Evolutionary conservation across 2,888 invertebrate genomes (phyloP).

Genomic region (Cheilosia scutellata): DNA sequence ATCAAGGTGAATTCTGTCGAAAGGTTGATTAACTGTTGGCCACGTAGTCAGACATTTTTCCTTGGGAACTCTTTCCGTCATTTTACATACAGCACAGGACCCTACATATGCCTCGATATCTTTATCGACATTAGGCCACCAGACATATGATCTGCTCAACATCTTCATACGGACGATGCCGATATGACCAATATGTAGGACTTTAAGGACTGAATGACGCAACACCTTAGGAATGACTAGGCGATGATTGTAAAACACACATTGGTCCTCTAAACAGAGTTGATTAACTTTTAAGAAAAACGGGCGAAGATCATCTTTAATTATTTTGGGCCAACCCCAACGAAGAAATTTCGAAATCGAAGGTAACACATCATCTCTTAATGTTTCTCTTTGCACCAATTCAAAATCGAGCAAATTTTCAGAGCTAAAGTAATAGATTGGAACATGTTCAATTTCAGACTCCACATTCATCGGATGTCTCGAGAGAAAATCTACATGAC

Average conservation of each 20-base stretch:
- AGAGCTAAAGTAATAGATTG: neutral
- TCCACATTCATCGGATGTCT: conserved; percentile 28
- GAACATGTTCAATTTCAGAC: conserved; percentile 8
- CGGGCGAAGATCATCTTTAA: conserved; percentile 3
- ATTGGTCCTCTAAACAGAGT: conserved; percentile 13
- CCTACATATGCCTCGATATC: conserved; percentile 77
- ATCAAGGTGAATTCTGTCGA: conserved; percentile 72
- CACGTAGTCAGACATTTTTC: conserved; percentile 32
- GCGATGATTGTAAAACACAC: conserved; percentile 14
- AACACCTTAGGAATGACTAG: conserved; percentile 1
- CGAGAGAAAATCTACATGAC: conserved; percentile 44
- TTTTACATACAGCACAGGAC: conserved; percentile 65
- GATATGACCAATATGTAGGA: conserved; percentile 77
- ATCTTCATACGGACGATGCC: conserved; percentile 79
- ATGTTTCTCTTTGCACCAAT: neutral
- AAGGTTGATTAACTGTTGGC: conserved; percentile 51
- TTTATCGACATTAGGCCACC: conserved; percentile 78
- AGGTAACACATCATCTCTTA: neutral
- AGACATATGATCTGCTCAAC: conserved; percentile 78
- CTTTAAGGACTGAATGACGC: conserved; percentile 17
- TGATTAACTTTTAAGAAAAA: too few species aligned
- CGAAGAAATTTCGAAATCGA: conserved; percentile 1
- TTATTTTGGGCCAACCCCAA: neutral
- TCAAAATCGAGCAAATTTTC: conserved; percentile 2
- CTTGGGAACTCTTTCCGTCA: neutral